Base-by-base conservation (phyloP, 2,797 vertebrate species). In the Craterocephalus amniculus region DNA sequence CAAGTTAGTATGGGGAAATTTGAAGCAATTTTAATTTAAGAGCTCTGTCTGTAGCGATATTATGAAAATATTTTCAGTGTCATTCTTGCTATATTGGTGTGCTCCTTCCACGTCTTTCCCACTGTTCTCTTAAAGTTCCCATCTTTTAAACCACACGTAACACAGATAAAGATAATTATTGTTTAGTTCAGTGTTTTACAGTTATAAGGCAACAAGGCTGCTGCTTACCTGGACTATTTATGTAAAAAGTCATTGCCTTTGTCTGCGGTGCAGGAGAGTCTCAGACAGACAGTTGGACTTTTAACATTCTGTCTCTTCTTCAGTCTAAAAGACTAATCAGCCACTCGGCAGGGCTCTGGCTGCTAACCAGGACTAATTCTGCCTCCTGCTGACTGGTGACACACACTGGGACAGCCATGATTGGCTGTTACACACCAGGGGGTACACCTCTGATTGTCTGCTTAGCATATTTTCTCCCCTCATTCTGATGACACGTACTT, bases 361-460 rank as follows among this genome's bases (percentile, higher is more conserved):
- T 84, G 93, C 94, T 93, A 93, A 92, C 92, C 93, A 91, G 89
- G 92, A 94, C 95, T 96, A 95, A 97, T 96, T 97, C 96, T 96
- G 94, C 95, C 87, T 91, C 92, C 92, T 86, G 90, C 90, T 83
- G 90, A 87, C 86, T 87, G 80, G 88, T 84, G 89, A 91, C 89
- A 90, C 88, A 91, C 87, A 91, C 88, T 85, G 89, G 87, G 89
- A 88, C 85, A 83, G 86, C 81, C 85, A 80, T 93, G 92, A 93
- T 92, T 93, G 91, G 92, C 92, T 96, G 96, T 96, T 95, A 95
- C 95, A 92, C 90, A 79, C 79, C 83, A 55, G 90, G 88, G 81
- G 89, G 88, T 88, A 83, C 86, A 90, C 91, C 87, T 91, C 93
- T 95, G 95, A 97, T 95, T 96, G 95, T 94, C 93, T 95, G 93